These are phyloP conservation scores for Asbolus verrucosus DNA, from an alignment of 1,140 invertebrate genomes.

Conservation along the genomic window DNA sequence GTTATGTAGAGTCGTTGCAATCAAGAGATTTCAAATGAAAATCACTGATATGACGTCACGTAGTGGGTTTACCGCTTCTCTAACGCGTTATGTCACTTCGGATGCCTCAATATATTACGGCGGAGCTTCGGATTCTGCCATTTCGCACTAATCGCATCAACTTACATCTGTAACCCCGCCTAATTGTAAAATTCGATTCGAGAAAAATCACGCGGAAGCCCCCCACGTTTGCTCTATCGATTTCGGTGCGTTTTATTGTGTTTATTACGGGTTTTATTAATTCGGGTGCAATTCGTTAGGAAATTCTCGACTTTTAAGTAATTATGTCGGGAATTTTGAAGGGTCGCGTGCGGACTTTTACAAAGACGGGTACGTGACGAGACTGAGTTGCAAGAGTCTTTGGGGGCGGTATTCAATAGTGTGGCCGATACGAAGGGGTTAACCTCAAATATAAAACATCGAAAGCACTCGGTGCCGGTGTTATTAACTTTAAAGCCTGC, in stretches of 20 bases:
- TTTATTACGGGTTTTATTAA: no score
- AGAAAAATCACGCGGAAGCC: no score
- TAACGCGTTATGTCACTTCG: conserved; percentile 31
- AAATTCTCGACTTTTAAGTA: neutral
- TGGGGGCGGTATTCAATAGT: neutral
- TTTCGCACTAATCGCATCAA: conserved; percentile 28
- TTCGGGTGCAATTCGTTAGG: conserved; percentile 5
- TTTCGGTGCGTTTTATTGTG: no score
- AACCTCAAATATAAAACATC: conserved; percentile 38
- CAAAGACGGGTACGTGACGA: conserved; percentile 7
- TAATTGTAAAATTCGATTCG: conserved; percentile 32
- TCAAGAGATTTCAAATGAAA: conserved; percentile 41
- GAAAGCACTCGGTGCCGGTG: conserved; percentile 18
- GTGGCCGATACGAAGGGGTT: conserved; percentile 9
- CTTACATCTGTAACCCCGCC: conserved; percentile 22
- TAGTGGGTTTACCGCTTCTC: conserved; percentile 42
- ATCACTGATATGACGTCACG: conserved; percentile 43
- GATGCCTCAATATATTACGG: conserved; percentile 25
- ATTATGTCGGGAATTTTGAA: neutral
- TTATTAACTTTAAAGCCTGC: conserved; percentile 33
- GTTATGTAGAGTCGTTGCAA: conserved; percentile 34
- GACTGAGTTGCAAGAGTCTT: conserved; percentile 14
- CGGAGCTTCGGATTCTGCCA: conserved; percentile 25
- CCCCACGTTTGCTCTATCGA: no score
- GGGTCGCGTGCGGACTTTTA: conserved; percentile 11